Evolutionary conservation across 2,888 invertebrate species (phyloP).

Genomic region (Anthrax anthrax): DNA sequence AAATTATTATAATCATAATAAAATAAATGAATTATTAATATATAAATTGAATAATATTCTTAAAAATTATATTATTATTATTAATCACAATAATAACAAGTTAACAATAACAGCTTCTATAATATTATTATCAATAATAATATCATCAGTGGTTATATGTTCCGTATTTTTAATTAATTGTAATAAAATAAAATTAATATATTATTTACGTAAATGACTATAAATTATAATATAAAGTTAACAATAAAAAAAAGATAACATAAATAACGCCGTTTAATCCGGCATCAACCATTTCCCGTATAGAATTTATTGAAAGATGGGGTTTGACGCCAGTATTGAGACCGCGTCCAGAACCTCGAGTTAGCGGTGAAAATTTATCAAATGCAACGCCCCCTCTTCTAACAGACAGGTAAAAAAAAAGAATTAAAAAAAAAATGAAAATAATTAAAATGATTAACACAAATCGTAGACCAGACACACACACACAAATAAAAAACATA

Average conservation of each 20-base stretch:
- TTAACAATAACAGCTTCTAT: background rate
- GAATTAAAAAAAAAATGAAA: too few relatives aligned
- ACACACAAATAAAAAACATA: too few relatives aligned
- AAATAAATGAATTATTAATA: background rate
- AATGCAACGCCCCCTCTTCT: constrained; percentile 36
- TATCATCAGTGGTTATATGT: constrained; percentile 6
- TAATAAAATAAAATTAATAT: too few relatives aligned
- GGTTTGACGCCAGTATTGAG: constrained; percentile 95
- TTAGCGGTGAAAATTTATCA: constrained; percentile 39
- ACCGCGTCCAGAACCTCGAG: constrained; percentile 90
- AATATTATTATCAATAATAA: too few relatives aligned
- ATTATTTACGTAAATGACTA: background rate
- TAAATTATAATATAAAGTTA: constrained; percentile 3
- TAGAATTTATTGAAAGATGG: constrained; percentile 96
- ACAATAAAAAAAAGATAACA: constrained; percentile 8
- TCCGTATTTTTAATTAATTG: background rate
- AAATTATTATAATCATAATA: background rate
- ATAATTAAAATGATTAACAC: too few relatives aligned
- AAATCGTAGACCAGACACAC: too few relatives aligned
- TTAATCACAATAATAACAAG: background rate
- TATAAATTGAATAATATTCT: too few relatives aligned
- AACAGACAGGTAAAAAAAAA: constrained; percentile 28
- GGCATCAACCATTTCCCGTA: constrained; percentile 71
- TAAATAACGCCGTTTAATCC: constrained; percentile 19
- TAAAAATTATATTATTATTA: too few relatives aligned